Evolutionary conservation across 1,140 invertebrate genomes (phyloP).

Genomic region (Anadara kagoshimensis): DNA sequence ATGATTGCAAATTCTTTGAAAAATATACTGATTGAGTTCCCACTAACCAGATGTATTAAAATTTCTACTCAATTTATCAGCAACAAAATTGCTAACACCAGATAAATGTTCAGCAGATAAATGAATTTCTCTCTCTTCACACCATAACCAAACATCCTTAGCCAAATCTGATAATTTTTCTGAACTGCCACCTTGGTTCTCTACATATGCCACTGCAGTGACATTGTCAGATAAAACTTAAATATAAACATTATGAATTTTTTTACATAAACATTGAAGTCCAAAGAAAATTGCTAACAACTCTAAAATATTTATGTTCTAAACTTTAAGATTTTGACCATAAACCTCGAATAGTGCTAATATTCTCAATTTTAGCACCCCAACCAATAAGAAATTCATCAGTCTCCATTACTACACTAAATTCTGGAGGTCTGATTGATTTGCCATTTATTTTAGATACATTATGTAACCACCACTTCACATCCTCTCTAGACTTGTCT

Average conservation of each 20-base stretch:
- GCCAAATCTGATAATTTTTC: constrained; percentile 7
- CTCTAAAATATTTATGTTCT: constrained; percentile 9
- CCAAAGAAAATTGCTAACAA: constrained; percentile 21
- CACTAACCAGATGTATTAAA: constrained; percentile 22
- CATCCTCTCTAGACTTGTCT: constrained; percentile 1
- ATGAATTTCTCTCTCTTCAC: constrained; percentile 25
- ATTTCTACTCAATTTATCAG: constrained; percentile 24
- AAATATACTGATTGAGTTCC: constrained; percentile 24
- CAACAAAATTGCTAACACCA: constrained; percentile 15
- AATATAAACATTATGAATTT: constrained; percentile 22
- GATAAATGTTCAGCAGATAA: constrained; percentile 11
- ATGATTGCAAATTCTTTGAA: constrained; percentile 17
- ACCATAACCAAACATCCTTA: constrained; percentile 30
- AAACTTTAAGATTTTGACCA: background rate
- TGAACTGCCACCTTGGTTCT: constrained; percentile 26
- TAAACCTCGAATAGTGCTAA: background rate
- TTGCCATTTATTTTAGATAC: constrained; percentile 4
- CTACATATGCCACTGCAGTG: constrained; percentile 29
- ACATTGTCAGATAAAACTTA: constrained; percentile 26
- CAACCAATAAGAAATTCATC: background rate
- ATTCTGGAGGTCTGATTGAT: background rate
- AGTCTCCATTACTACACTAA: background rate
- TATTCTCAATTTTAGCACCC: background rate
- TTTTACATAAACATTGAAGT: constrained; percentile 21
- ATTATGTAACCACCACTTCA: constrained; percentile 13